Evolutionary conservation across 2,888 invertebrate genomes (phyloP).

Genomic region (Cybosia mesomella): DNA sequence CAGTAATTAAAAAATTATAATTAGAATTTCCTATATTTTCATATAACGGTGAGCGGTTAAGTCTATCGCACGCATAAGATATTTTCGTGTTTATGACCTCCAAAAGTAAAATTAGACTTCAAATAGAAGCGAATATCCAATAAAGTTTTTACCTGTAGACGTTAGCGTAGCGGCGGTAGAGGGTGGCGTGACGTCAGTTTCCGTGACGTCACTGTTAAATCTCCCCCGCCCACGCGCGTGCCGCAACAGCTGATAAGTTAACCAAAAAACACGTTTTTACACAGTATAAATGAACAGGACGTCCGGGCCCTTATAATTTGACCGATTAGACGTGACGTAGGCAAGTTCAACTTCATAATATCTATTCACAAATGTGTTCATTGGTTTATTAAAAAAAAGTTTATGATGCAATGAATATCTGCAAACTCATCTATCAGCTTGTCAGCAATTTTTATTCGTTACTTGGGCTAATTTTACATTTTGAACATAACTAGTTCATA

Average conservation of each 20-base stretch:
- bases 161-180: conserved; percentile 30
- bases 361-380: not conserved
- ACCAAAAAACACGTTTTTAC: conserved; percentile 50
- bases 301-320: conserved; percentile 34
- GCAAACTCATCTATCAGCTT: not conserved
- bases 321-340: conserved; percentile 38
- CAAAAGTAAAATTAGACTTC: conserved; percentile 35
- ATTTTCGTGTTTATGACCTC: conserved; percentile 21
- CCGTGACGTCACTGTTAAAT: conserved; percentile 65
- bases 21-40: not conserved
- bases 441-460: not conserved
- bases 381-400: not conserved
- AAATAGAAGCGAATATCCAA: conserved; percentile 37
- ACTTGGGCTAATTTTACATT: not conserved
- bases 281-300: conserved; percentile 31
- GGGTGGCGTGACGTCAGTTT: conserved; percentile 70
- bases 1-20: not conserved
- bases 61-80: conserved; percentile 2
- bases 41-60: not conserved
- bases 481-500: not conserved
- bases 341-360: conserved; percentile 4
- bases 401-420: not conserved
- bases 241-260: conserved; percentile 66
- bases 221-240: conserved; percentile 58
- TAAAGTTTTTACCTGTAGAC: conserved; percentile 48